Percentiles rank a stretch among this genome's conserved stretches.
Conservation (phyloP, 2,113 vertebrate species). For the Gasterosteus nipponicus region DNA sequence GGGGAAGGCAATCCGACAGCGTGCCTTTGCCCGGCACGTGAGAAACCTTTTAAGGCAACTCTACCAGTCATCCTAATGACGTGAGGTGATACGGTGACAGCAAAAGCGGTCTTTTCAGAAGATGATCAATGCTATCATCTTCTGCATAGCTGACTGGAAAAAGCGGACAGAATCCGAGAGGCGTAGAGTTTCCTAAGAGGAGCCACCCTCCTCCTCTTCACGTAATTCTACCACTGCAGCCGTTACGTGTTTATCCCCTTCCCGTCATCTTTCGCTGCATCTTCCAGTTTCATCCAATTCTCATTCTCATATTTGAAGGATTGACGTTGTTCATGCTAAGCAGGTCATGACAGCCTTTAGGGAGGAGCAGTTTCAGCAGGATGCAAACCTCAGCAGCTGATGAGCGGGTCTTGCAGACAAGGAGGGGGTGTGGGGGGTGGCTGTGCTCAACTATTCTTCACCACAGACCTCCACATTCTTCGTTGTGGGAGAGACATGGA, state of each 20-base stretch:
- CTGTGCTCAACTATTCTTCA: constrained; percentile 13
- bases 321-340: constrained; percentile 61
- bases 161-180: constrained; percentile 29
- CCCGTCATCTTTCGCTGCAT: constrained; percentile 12
- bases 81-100: constrained; percentile 64
- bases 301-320: constrained; percentile 35
- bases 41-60: constrained; percentile 74
- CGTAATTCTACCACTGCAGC: constrained; percentile 41
- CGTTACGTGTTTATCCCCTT: constrained; percentile 43
- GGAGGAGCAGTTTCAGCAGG: constrained; percentile 52
- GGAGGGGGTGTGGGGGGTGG: constrained; percentile 23
- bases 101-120: constrained; percentile 72
- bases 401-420: constrained; percentile 42
- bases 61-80: constrained; percentile 64
- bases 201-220: constrained; percentile 35
- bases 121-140: constrained; percentile 80
- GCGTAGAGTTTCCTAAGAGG: constrained; percentile 68
- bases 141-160: constrained; percentile 61
- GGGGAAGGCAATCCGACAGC: constrained; percentile 38
- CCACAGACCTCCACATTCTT: not conserved
- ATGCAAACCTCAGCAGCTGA: constrained; percentile 48
- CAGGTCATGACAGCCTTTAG: constrained; percentile 61
- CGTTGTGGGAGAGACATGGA: constrained; percentile 7
- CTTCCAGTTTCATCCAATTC: constrained; percentile 38
- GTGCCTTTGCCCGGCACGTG: constrained; percentile 43